Conservation (phyloP, 2,888 invertebrate genomes). For the Tanytarsus gracilentus region DNA sequence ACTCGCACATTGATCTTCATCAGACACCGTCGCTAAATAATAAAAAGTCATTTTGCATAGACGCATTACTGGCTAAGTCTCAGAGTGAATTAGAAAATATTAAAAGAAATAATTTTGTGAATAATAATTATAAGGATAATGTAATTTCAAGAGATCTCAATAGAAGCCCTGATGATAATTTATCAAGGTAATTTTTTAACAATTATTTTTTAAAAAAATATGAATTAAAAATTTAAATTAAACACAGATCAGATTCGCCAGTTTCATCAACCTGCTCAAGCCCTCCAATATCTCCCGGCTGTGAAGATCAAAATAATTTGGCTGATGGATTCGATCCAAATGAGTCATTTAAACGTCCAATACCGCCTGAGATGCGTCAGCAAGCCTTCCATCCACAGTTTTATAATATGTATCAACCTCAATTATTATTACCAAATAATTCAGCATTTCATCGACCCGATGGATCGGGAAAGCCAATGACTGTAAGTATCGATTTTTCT, state of each 20-base stretch:
- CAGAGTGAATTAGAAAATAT: constrained; percentile 1
- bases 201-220: background rate
- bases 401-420: constrained; percentile 46
- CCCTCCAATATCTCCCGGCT: constrained; percentile 80
- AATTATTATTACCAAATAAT: constrained; percentile 43
- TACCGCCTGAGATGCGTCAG: constrained; percentile 41
- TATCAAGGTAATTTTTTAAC: constrained; percentile 39
- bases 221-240: background rate
- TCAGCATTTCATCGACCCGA: constrained; percentile 51
- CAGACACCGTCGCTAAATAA: constrained; percentile 31
- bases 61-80: constrained; percentile 65
- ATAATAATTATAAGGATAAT: constrained; percentile 25
- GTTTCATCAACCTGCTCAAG: constrained; percentile 60
- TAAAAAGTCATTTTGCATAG: constrained; percentile 82
- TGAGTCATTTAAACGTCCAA: constrained; percentile 24
- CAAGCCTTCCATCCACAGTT: constrained; percentile 41
- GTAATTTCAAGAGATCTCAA: constrained; percentile 36
- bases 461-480: constrained; percentile 42
- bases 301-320: constrained; percentile 56
- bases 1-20: constrained; percentile 1
- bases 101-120: constrained; percentile 4
- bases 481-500: constrained; percentile 35
- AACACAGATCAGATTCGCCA: constrained; percentile 42
- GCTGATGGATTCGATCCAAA: constrained; percentile 47
- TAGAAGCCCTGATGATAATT: constrained; percentile 42